These are phyloP conservation scores for Drosophila pullipes DNA, from an alignment of 2,888 invertebrate species.

Conservation along the genomic window DNA sequence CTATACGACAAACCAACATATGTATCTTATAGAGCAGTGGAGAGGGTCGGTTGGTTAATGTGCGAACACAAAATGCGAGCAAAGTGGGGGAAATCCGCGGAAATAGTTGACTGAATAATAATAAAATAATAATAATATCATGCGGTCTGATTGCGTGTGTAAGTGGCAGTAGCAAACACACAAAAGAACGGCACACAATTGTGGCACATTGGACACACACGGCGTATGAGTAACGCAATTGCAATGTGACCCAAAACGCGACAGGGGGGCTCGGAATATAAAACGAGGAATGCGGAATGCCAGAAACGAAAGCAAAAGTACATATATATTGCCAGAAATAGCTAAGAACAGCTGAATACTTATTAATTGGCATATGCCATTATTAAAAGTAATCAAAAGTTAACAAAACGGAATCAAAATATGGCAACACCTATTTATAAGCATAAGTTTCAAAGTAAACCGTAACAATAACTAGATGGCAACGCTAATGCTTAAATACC, in stretches of 20 bases:
- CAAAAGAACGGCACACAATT: slow-evolving; percentile 19
- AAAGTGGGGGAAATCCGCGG: slow-evolving; percentile 63
- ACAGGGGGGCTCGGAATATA: neutral
- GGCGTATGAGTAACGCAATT: slow-evolving; percentile 63
- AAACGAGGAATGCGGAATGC: slow-evolving; percentile 1
- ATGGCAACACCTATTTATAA: neutral
- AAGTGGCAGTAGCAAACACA: slow-evolving; percentile 20
- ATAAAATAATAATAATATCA: slow-evolving; percentile 49
- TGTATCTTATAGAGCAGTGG: neutral
- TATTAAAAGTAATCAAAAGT: neutral
- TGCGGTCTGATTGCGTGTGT: slow-evolving; percentile 38
- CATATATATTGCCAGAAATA: slow-evolving; percentile 12
- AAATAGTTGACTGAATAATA: slow-evolving; percentile 49
- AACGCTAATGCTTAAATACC: neutral
- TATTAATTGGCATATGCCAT: neutral
- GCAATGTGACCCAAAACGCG: slow-evolving; percentile 35
- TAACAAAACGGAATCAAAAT: neutral
- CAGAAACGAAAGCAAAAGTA: slow-evolving; percentile 21
- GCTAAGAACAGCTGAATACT: neutral
- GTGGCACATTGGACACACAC: slow-evolving; percentile 42
- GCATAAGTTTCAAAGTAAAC: neutral
- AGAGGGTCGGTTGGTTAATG: neutral
- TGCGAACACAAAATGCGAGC: slow-evolving; percentile 33
- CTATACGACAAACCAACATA: slow-evolving; percentile 44
- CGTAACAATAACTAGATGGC: neutral